Conservation (phyloP, 1,140 invertebrate genomes). For the Caerostris darwini region DNA sequence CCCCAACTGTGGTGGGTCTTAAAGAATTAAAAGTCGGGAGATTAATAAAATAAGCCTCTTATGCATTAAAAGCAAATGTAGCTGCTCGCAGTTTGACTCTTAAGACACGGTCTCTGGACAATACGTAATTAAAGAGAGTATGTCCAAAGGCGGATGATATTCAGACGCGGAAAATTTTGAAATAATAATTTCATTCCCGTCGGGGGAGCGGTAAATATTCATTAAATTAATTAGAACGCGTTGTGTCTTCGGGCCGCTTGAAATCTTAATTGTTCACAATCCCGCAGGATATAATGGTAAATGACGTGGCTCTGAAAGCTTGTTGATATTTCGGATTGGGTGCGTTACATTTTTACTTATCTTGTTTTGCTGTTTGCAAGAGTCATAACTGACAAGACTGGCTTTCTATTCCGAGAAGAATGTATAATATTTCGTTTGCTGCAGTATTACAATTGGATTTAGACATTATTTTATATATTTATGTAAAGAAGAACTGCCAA, state of each 20-base stretch:
- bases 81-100: background rate
- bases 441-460: too few species aligned
- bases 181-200: slow-evolving; percentile 36
- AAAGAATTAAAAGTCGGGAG: slow-evolving; percentile 28
- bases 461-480: too few species aligned
- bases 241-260: background rate
- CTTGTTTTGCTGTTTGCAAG: too few species aligned
- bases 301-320: background rate
- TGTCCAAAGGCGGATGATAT: slow-evolving; percentile 27
- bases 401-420: too few species aligned
- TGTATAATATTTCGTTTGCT: too few species aligned
- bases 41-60: slow-evolving; percentile 30
- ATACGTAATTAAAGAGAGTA: slow-evolving; percentile 48
- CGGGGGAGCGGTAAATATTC: slow-evolving; percentile 63
- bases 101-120: slow-evolving; percentile 14
- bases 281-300: slow-evolving; percentile 47
- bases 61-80: slow-evolving; percentile 35
- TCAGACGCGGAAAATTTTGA: slow-evolving; percentile 22
- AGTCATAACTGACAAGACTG: background rate
- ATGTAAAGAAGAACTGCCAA: too few species aligned
- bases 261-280: slow-evolving; percentile 64
- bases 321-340: slow-evolving; percentile 44
- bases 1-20: background rate
- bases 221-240: slow-evolving; percentile 65
- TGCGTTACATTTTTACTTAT: background rate